Evolutionary conservation across 2,888 invertebrate genomes (phyloP).

Genomic region (Creontiades dilutus): DNA sequence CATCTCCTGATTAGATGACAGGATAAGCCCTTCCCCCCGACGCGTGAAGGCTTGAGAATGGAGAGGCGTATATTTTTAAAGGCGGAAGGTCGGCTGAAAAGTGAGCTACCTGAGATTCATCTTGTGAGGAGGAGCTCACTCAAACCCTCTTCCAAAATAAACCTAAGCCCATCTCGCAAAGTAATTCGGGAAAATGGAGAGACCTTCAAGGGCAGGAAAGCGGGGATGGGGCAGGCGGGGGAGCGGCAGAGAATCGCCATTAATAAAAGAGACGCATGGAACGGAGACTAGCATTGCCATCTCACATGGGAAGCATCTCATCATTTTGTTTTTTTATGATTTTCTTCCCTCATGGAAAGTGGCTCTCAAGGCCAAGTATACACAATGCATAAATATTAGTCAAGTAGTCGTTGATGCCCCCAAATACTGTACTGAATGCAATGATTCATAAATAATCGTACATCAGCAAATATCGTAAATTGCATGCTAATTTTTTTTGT

Average conservation of each 20-base stretch:
- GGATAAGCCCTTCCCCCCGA: neutral
- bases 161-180: conserved; percentile 42
- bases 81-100: conserved; percentile 27
- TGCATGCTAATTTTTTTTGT: no score
- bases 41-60: neutral
- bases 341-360: neutral
- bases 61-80: conserved; percentile 28
- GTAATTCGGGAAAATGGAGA: conserved; percentile 39
- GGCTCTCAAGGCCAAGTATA: conserved; percentile 16
- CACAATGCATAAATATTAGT: neutral
- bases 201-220: neutral
- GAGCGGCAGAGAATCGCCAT: conserved; percentile 11
- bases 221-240: neutral
- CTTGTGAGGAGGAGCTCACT: conserved; percentile 47
- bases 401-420: neutral
- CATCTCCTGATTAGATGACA: conserved; percentile 28
- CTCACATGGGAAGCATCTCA: conserved; percentile 42
- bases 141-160: conserved; percentile 28
- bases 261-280: conserved; percentile 39
- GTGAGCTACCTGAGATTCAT: conserved; percentile 60
- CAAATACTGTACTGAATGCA: no score
- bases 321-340: conserved; percentile 36
- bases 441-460: no score
- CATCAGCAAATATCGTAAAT: no score
- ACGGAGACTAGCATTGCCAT: neutral